Evolutionary conservation across 2,113 vertebrate genomes (phyloP).

Genomic region (Sula dactylatra): DNA sequence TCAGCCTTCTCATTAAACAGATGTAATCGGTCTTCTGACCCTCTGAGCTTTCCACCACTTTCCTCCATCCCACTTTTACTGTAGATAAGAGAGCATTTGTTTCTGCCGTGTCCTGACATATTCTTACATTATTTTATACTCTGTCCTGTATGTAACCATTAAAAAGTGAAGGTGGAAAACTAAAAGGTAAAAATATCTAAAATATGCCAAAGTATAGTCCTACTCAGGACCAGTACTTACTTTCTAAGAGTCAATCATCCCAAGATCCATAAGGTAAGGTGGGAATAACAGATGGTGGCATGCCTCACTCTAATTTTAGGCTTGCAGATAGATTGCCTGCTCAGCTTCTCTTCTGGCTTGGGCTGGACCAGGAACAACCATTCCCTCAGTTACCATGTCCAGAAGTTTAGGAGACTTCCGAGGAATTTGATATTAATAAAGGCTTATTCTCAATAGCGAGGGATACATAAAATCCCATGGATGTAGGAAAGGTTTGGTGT

Average conservation of each 20-base stretch:
- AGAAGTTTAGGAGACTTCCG: neutral
- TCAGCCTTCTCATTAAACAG: neutral
- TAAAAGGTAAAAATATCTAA: neutral
- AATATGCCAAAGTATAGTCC: neutral
- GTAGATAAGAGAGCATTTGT: neutral
- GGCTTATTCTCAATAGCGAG: neutral
- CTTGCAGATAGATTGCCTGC: neutral
- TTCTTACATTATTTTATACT: neutral
- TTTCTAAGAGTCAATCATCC: neutral
- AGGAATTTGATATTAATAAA: neutral
- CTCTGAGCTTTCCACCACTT: neutral
- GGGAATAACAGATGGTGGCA: slow-evolving; percentile 14
- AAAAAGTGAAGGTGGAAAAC: neutral
- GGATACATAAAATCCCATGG: neutral
- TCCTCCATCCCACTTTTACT: neutral
- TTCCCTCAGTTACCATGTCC: neutral
- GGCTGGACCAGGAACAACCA: neutral
- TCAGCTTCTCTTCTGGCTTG: neutral
- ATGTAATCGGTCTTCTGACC: neutral
- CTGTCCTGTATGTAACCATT: neutral
- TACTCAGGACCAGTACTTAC: neutral
- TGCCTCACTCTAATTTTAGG: slow-evolving; percentile 22
- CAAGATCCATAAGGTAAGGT: neutral
- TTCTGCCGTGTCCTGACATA: neutral
- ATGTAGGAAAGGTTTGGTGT: neutral